Percentiles rank a stretch among this genome's conserved stretches.
Evolutionary conservation across 2,888 invertebrate genomes (phyloP).

Genomic region (Tupiocoris notatus): DNA sequence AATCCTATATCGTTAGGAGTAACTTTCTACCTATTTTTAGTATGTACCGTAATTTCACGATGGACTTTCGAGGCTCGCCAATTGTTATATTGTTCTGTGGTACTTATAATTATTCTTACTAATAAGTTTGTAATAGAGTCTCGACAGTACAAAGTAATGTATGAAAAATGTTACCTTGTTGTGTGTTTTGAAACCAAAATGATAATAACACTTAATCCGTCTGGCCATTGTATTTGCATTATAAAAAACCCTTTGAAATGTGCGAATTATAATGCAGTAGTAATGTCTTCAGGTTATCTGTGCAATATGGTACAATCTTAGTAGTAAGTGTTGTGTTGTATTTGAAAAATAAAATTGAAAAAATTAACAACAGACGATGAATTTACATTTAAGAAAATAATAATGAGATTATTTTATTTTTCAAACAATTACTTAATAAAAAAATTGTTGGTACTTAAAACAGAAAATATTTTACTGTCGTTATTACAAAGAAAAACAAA

Average conservation of each 20-base stretch:
- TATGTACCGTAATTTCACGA: constrained; percentile 4
- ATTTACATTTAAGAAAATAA: background rate
- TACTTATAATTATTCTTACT: constrained; percentile 3
- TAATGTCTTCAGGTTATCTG: constrained; percentile 17
- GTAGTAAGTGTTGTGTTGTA: constrained; percentile 2
- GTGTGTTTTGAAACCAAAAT: constrained; percentile 16
- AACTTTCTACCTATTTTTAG: constrained; percentile 30
- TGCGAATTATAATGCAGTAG: background rate
- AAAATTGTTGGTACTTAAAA: constrained; percentile 27
- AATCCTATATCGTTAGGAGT: constrained; percentile 1
- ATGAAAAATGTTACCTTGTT: constrained; percentile 31
- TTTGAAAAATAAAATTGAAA: constrained; percentile 6
- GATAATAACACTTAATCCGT: constrained; percentile 19
- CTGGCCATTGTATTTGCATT: constrained; percentile 17
- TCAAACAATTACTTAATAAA: constrained; percentile 22
- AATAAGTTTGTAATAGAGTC: constrained; percentile 1
- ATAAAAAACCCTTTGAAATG: constrained; percentile 5
- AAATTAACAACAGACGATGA: background rate
- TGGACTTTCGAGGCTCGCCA: constrained; percentile 11
- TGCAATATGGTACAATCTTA: constrained; percentile 33
- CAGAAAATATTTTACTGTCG: constrained; percentile 29
- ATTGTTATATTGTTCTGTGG: constrained; percentile 1
- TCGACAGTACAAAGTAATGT: background rate
- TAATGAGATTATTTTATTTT: constrained; percentile 28
- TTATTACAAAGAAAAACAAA: constrained; percentile 14